Evolutionary conservation across 2,888 invertebrate species (phyloP), one percentile per base, ranked within the genome.

Genomic region (Nebria salina): DNA sequence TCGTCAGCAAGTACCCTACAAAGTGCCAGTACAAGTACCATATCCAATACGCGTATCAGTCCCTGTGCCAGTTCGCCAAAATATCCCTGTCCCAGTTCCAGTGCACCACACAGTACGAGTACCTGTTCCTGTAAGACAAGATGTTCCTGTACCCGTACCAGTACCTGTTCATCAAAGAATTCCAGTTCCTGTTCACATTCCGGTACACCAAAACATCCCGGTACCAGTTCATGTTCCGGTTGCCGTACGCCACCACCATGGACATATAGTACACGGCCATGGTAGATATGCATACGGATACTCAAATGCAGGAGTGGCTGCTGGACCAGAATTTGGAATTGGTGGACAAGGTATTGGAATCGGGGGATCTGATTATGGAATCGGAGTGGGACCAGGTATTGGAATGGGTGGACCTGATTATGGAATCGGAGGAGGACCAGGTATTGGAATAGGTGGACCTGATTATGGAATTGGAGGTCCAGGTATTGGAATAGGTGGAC

Each of bases 41-140:
- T 73, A 73, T 73, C 79, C 79, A 6, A 54, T 79, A 6, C 79
- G 70, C 3, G 70, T 77, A 3, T 72, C 77, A 25, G 65, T 76
- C 11, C 76, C 65, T 1, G 41, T 76, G 11, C 76, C 76, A 8
- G 34, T 79, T 20, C 79, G 74, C 26, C 70, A 64, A 25, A 75
- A 41, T 25, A 75, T 77, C 9, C 65, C 79, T 70, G 75, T 83
- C 15, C 72, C 8, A 1, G 81, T 82, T 9, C 81, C 82, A 11
- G 72, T 79, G 8, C 70, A 70, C 15, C 70, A 70, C 9, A 76
- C 26, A 64, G 65, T 75, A 80, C 73, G 68, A 25, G 75, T 82
- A 20, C 82, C 82, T 20, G 73, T 42, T 43, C 75, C 54, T 34
- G 70, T 66, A 68, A 41, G 42, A 54, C 75, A 70, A 42, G 15